Evolutionary conservation across 2,888 invertebrate species (phyloP), one percentile per base, ranked within the genome.

Genomic region (Thera britannica): DNA sequence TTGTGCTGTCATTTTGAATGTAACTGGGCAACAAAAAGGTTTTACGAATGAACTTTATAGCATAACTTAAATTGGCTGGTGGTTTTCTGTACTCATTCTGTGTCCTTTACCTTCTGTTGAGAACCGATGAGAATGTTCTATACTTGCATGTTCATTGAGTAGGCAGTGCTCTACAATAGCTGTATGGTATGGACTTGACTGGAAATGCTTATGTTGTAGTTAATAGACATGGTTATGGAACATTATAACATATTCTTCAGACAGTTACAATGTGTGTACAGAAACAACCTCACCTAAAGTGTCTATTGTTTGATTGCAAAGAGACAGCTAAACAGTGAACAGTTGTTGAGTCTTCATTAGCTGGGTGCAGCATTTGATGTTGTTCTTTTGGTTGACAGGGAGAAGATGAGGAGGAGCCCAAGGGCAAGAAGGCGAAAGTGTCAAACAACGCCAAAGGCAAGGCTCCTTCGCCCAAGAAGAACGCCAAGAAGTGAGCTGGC

Each of bases 351-450:
- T 7, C 44, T 7, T 7, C 44, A 8, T 44, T 49, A 12, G 49
- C 49, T 49, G 9, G 9, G 38, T 41, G 48, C 48, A 54, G 55
- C 8, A n/a, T 51, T 59, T 46, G 52, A 11, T 2, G 3, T 51
- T 52, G 38, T 46, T 67, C 66, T 72, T 64, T 57, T 46, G 9
- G 46, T 68, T 79, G 74, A 23, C 84, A 96, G 89, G 96, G 95
- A 68, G 96, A 96, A 71, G 96, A 96, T 35, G 97, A 97, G 72
- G 97, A 97, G 35, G 96, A 96, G 88, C 96, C 97, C 79, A 97
- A 97, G 91, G 96, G 96, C 89, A 97, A 97, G 91, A 96, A 96
- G 84, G 95, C 96, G 89, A 96, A 96, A 93, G 91, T 96, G 88
- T 95, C 95, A 80, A 96, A 95, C 90, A 96, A 95, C 82, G 94